Base-by-base conservation (phyloP, 1,140 invertebrate genomes). In the Palaemon carinicauda region DNA sequence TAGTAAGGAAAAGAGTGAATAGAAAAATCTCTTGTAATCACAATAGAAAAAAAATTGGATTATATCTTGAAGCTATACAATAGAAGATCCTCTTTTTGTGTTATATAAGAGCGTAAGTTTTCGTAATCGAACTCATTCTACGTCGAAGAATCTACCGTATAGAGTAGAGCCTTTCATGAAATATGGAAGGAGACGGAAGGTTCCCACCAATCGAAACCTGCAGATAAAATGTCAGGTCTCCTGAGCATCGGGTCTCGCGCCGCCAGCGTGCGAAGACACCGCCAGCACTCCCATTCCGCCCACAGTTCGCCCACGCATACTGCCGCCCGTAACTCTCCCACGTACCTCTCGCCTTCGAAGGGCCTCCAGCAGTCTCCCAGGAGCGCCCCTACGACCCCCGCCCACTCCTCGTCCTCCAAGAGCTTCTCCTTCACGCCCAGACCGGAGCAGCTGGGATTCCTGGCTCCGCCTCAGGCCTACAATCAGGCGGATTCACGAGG, bases 181-280 rank as follows among this genome's bases (percentile, higher is more conserved):
- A 69, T 65, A 69, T 51, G 80, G 60, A 50, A 50, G 33, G 27
- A 9, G 50, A 10, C 33, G 56, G 80, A 27, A 17, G 60, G n/a
- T 33, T 56, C 60, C 31, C 9, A 52, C 41, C 41, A 41, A 17
- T 7, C 17, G 53, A 24, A 3, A 24, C 24, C 56, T 41, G 15
- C 19, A n/a, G 52, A 29, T 81, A 81, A 81, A 65, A 81, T 81
- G 80, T 69, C 80, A 33, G 80, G 80, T 27, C 80, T 81, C 17
- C 65, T 81, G 50, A 81, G 56, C 56, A 81, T 81, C 60, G 80
- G 80, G 60, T 69, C 80, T 41, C 60, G 80, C n/a, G 80, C 60
- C 33, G 80, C 80, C 12, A 81, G 80, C 52, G 31, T 81, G 41
- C 60, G 80, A 24, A 33, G 80, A 14, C 80, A 65, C 3, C 60